Evolutionary conservation across 2,888 invertebrate species (phyloP), one percentile per base, ranked within the genome.

Genomic region (Papilio protenor): DNA sequence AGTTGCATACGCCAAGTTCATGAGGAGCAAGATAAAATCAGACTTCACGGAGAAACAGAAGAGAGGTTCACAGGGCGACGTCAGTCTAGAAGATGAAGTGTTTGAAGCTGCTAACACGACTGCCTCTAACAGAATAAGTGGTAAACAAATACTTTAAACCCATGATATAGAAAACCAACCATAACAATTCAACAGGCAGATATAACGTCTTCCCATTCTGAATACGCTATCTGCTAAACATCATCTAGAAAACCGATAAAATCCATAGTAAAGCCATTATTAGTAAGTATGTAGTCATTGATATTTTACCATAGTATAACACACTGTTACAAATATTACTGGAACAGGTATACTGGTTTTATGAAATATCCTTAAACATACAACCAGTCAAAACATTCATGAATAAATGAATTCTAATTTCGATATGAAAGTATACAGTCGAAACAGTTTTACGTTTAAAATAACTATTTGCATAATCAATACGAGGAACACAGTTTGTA

Each of bases 1-100:
- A 83, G 96, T 98, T 21, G 98, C 98, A 0, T 98, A 98, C 84
- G 98, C 97, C 75, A 98, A 98, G 90, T 98, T 98, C 88, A 98
- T 98, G 96, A 96, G 96, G 80, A 96, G 95, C 86, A 96, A 97
- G 90, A 95, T 97, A 81, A 96, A 95, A 75, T 94, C 95, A 0
- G 96, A 96, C 82, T 95, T 94, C 81, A 83, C 85, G 12, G 88
- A 87, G 27, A 85, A 45, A 61, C 80, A 79, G 12, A 82, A 77
- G 21, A 81, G 78, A 16, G 80, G 79, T 12, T 84, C 85, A 0
- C 85, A 83, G 11, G 85, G 85, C 18, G 90, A 91, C n/a, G 78
- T 87, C 79, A 88, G 86, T 59, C 59, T 91, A 2, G 91, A 89
- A 70, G 92, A 92, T 66, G 92, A 92, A 78, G 91, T 90, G 12